Percentiles rank a stretch among this genome's conserved stretches.
Conservation (phyloP, 2,113 vertebrate genomes). For the Xiphias gladius region DNA sequence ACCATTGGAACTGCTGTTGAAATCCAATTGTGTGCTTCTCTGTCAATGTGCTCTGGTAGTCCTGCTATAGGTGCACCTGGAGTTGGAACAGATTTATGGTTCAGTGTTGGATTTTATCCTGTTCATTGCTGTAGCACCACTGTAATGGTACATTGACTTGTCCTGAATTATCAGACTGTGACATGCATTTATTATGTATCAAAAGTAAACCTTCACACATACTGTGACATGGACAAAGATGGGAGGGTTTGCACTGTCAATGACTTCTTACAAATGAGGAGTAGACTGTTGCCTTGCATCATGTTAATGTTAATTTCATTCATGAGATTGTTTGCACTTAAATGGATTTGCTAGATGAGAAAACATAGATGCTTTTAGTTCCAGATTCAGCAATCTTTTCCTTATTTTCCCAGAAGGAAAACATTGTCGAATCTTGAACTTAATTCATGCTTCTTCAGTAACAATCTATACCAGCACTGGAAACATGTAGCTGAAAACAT, state of each 20-base stretch:
- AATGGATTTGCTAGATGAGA: not conserved
- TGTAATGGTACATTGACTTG: not conserved
- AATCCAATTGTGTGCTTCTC: constrained; percentile 37
- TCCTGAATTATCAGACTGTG: not conserved
- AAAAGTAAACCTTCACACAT: not conserved
- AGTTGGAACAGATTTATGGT: constrained; percentile 25
- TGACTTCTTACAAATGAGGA: not conserved
- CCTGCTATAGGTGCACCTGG: not conserved
- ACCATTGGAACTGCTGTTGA: constrained; percentile 28
- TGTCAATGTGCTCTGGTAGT: constrained; percentile 23
- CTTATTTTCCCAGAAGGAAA: not conserved
- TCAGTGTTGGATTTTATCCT: not conserved
- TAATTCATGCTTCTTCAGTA: not conserved
- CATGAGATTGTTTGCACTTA: not conserved
- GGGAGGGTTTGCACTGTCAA: not conserved
- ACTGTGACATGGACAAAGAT: not conserved
- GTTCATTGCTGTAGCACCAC: not conserved
- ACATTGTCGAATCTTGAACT: not conserved
- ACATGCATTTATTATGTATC: not conserved
- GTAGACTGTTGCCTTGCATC: not conserved
- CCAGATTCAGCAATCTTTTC: too few relatives aligned
- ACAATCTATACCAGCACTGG: not conserved
- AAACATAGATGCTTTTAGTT: not conserved
- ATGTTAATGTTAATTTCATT: not conserved
- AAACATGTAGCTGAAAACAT: not conserved